Conservation (phyloP, 2,888 invertebrate genomes). For the Chymomyza amoena region DNA sequence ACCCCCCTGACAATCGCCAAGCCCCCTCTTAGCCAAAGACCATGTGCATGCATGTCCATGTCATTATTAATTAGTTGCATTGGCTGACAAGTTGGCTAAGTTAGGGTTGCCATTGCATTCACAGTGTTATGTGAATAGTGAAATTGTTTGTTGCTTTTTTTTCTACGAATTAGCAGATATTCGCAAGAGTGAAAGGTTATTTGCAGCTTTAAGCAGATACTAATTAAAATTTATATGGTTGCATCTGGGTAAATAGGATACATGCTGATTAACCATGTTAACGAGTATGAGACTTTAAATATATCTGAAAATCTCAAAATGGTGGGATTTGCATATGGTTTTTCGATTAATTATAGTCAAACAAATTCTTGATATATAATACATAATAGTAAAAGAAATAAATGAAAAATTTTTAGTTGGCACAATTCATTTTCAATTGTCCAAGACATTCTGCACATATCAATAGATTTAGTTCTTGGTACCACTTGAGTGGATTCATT, state of each 20-base stretch:
- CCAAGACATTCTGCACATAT: no score
- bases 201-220: not conserved
- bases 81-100: not conserved
- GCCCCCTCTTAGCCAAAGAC: not conserved
- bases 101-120: conserved; percentile 17
- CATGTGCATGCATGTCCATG: not conserved
- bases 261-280: not conserved
- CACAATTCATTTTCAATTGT: no score
- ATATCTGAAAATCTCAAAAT: no score
- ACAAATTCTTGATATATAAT: no score
- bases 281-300: not conserved
- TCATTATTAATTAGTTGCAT: conserved; percentile 1
- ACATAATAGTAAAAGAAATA: no score
- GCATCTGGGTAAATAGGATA: not conserved
- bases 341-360: no score
- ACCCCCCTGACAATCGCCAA: not conserved
- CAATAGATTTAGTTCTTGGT: no score
- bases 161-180: conserved; percentile 9
- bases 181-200: not conserved
- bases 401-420: no score
- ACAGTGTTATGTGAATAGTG: conserved; percentile 42
- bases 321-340: no score
- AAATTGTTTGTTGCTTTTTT: conserved; percentile 25
- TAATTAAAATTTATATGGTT: not conserved
- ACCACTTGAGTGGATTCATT: no score